Percentiles rank a stretch among this genome's conserved stretches.
Conservation (phyloP, 2,888 invertebrate genomes). For the Geotrupes spiniger region DNA sequence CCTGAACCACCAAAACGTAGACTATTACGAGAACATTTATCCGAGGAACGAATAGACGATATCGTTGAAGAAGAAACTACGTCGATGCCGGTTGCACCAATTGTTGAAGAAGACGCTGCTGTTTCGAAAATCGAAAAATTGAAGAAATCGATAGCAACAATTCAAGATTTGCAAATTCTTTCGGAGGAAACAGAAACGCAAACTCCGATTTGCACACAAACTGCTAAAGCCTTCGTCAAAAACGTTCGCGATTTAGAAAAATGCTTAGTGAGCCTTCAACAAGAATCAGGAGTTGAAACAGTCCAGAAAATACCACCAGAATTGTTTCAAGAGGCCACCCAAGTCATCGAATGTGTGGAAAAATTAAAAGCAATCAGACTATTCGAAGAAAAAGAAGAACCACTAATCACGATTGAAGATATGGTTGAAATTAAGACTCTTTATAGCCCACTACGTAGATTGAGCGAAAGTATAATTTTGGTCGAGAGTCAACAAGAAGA, state of each 20-base stretch:
- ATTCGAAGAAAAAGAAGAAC: conserved; percentile 32
- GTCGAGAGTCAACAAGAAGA: conserved; percentile 35
- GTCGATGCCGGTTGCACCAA: conserved; percentile 10
- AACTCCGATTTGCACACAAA: conserved; percentile 19
- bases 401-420: conserved; percentile 35
- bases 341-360: conserved; percentile 42
- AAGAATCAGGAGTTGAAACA: conserved; percentile 34
- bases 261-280: conserved; percentile 37
- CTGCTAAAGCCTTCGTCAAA: conserved; percentile 32
- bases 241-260: conserved; percentile 40
- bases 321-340: conserved; percentile 38
- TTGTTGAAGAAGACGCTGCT: conserved; percentile 25
- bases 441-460: conserved; percentile 36
- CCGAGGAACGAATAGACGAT: conserved; percentile 20
- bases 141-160: conserved; percentile 38
- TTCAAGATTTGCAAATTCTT: conserved; percentile 41
- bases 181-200: conserved; percentile 25
- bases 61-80: conserved; percentile 16
- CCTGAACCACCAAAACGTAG: conserved; percentile 27
- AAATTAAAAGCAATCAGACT: conserved; percentile 37
- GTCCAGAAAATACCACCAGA: conserved; percentile 37
- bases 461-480: conserved; percentile 38
- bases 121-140: conserved; percentile 36
- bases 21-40: conserved; percentile 22
- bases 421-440: conserved; percentile 38